Percentiles rank a stretch among this genome's conserved stretches.
These are phyloP conservation scores for Sebastes diploproa DNA, from an alignment of 2,797 vertebrate species.

Conservation along the genomic window DNA sequence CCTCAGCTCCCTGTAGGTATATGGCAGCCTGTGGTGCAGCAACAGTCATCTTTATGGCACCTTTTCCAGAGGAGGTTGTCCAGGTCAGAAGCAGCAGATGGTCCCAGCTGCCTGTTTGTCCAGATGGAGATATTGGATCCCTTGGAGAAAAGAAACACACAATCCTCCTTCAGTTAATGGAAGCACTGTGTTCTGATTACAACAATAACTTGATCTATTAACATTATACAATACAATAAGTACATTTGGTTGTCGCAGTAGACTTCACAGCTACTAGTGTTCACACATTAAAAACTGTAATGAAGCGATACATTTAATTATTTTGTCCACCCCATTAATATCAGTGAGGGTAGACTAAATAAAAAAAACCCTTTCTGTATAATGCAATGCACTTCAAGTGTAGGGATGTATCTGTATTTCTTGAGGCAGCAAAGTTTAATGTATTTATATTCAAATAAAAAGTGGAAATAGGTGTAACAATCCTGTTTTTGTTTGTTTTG, in stretches of 20 bases:
- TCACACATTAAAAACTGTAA: not conserved
- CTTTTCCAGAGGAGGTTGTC: not conserved
- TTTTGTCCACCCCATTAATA: not conserved
- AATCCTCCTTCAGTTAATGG: not conserved
- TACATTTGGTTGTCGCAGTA: not conserved
- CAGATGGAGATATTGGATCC: conserved; percentile 39
- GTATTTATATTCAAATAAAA: not conserved
- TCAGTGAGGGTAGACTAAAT: not conserved
- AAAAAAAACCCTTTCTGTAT: no score
- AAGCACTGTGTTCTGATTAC: not conserved
- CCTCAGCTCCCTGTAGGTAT: not conserved
- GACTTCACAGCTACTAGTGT: not conserved
- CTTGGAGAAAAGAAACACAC: not conserved
- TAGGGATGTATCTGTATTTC: not conserved
- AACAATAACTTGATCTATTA: not conserved
- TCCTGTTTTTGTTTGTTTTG: not conserved
- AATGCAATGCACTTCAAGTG: no score
- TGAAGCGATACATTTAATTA: not conserved
- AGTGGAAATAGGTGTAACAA: not conserved
- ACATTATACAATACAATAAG: not conserved
- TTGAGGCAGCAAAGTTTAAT: not conserved
- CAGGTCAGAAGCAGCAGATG: conserved; percentile 37
- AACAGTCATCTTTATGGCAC: not conserved
- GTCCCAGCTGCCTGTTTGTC: conserved; percentile 12
- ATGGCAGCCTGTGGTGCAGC: not conserved